These are phyloP conservation scores for Matsumurasca onukii DNA, from an alignment of 1,140 invertebrate genomes.

Conservation along the genomic window DNA sequence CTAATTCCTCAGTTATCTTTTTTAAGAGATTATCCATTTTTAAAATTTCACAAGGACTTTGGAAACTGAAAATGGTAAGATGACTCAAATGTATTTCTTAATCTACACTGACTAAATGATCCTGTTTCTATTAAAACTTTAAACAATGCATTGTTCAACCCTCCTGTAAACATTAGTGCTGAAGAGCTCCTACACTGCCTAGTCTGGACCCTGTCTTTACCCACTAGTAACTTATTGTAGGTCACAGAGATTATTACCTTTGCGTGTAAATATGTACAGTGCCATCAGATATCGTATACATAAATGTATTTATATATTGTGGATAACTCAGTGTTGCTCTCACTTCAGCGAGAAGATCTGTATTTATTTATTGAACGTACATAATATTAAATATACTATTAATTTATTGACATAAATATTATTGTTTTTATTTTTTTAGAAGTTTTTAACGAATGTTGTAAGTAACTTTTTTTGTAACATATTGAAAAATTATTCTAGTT, in stretches of 20 bases:
- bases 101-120: no score
- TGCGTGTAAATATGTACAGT: constrained; percentile 18
- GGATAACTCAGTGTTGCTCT: neutral
- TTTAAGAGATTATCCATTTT: no score
- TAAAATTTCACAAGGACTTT: no score
- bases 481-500: no score
- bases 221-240: constrained; percentile 30
- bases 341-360: constrained; percentile 1
- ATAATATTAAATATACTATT: neutral
- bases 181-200: neutral
- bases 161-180: no score
- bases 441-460: neutral
- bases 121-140: no score
- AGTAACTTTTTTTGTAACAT: neutral
- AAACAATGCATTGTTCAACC: no score
- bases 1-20: no score
- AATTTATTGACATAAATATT: constrained; percentile 8
- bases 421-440: neutral
- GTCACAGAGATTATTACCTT: neutral
- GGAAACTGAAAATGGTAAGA: no score
- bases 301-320: neutral
- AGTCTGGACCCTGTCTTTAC: constrained; percentile 5
- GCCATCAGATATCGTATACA: constrained; percentile 3
- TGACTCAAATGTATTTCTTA: no score
- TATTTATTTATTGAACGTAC: constrained; percentile 20